Evolutionary conservation across 2,888 invertebrate genomes (phyloP).

Genomic region (Geotrupes spiniger): DNA sequence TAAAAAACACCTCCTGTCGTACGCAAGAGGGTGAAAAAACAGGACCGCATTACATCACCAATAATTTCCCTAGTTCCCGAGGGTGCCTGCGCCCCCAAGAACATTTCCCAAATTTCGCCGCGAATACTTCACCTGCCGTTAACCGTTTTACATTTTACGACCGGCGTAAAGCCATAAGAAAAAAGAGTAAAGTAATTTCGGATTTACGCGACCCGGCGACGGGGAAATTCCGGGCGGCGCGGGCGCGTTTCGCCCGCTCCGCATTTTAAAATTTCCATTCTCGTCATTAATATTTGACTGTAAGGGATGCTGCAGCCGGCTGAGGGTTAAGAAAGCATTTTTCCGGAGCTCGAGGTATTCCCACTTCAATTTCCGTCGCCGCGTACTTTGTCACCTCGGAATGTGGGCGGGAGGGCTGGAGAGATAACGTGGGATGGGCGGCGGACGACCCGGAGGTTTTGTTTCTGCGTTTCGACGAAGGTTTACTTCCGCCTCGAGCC

Average conservation of each 20-base stretch:
- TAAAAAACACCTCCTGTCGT: too few species aligned
- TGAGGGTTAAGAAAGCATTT: slow-evolving; percentile 3
- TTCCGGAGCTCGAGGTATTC: neutral
- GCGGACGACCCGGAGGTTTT: neutral
- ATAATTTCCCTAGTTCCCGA: too few species aligned
- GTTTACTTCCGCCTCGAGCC: neutral
- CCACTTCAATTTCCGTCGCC: slow-evolving; percentile 3
- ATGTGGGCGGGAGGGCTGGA: too few species aligned
- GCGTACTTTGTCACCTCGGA: too few species aligned
- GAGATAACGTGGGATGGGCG: too few species aligned
- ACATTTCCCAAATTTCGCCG: too few species aligned
- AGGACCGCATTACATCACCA: too few species aligned
- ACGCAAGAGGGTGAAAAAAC: too few species aligned
- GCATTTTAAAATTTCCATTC: neutral
- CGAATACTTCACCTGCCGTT: too few species aligned
- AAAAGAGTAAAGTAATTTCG: slow-evolving; percentile 3
- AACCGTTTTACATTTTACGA: too few species aligned
- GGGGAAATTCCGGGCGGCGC: neutral
- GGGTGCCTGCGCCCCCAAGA: too few species aligned
- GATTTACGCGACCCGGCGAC: neutral
- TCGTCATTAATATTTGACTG: slow-evolving; percentile 1
- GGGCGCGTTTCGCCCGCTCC: neutral
- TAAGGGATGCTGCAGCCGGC: neutral
- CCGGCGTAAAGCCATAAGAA: too few species aligned
- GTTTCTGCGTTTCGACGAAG: slow-evolving; percentile 1